Evolutionary conservation across 2,113 vertebrate genomes (phyloP), one percentile per base, ranked within the genome.

Genomic region (Phocoena phocoena): DNA sequence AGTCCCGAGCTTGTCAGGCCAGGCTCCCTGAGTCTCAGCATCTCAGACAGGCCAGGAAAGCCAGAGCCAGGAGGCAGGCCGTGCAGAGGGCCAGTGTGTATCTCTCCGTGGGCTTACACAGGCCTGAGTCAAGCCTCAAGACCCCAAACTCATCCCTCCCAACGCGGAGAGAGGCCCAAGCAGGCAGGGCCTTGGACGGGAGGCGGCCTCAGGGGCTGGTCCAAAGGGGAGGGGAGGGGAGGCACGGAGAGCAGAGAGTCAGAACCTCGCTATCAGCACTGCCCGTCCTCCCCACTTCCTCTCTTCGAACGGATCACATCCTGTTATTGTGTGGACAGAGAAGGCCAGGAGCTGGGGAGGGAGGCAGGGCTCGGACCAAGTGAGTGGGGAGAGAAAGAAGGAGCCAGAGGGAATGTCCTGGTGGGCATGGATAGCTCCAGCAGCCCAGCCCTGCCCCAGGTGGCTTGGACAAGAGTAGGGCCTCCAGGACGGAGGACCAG

Each of bases 261-360:
- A 97, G 97, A 97, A 95, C 47, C 5, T n/a, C 25, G 33, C 95
- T 98, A 98, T 98, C 98, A 97, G 98, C 96, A 96, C 90, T 84
- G 95, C 96, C 97, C 55, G 92, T 93, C 96, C 97, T 97, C 97
- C 97, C 96, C 93, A 97, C 97, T 98, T 98, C 98, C 98, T 98
- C 92, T 97, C 97, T 92, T 74, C 55, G 80, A 97, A 97, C 96
- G 85, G 97, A 98, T 98, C 98, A 98, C 93, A 98, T 98, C 98
- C 98, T 98, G 98, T 98, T 98, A 98, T 98, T 98, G 98, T 98
- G 98, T 96, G 95, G 98, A 97, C 96, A 92, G 86, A 96, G 63
- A 95, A 95, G 96, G 84, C 96, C 95, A 89, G 97, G 90, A 95
- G 89, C 84, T 77, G 74, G 93, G 92, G 95, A 93, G 96, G 96